These are phyloP conservation scores for Cephus runcator DNA, from an alignment of 2,888 invertebrate species.

Conservation along the genomic window DNA sequence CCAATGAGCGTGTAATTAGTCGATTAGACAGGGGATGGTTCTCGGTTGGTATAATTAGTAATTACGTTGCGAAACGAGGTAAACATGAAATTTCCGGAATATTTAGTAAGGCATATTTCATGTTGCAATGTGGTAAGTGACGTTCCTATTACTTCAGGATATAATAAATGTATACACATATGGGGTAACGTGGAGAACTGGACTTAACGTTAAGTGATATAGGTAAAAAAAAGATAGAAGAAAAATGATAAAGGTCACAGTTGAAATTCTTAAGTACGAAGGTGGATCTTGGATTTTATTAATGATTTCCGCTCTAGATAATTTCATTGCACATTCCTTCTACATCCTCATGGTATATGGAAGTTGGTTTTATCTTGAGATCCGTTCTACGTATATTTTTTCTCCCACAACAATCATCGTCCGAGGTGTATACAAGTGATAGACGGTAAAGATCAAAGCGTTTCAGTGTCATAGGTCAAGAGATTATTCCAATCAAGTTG, in stretches of 20 bases:
- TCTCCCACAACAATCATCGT: neutral
- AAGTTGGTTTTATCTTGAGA: neutral
- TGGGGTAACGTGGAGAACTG: neutral
- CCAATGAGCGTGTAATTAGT: neutral
- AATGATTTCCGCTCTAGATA: neutral
- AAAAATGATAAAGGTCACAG: neutral
- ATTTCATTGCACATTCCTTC: neutral
- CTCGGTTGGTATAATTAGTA: neutral
- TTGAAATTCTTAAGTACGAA: neutral
- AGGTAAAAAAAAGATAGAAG: neutral
- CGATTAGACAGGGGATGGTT: neutral
- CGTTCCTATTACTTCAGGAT: neutral
- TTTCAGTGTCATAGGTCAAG: neutral
- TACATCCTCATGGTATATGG: neutral
- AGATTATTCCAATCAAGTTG: neutral
- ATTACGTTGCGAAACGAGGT: neutral
- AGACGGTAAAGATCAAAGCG: neutral
- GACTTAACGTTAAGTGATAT: neutral
- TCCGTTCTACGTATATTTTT: neutral
- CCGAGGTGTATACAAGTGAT: neutral
- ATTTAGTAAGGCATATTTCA: neutral
- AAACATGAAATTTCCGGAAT: neutral
- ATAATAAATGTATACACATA: neutral
- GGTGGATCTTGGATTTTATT: neutral
- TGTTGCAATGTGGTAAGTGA: neutral